These are phyloP conservation scores for Pedionomus torquatus DNA, from an alignment of 2,113 vertebrate genomes.

Conservation along the genomic window DNA sequence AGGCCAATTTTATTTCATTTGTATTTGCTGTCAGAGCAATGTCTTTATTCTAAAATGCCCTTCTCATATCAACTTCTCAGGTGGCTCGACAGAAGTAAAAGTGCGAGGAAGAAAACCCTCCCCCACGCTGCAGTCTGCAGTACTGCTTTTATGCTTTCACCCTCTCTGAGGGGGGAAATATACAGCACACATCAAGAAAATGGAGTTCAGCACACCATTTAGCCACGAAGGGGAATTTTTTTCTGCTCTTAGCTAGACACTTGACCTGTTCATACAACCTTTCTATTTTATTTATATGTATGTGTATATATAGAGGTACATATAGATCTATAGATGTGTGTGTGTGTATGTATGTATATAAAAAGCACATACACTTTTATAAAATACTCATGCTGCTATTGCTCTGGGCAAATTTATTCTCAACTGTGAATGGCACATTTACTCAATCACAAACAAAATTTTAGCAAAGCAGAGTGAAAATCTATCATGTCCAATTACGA, in stretches of 20 bases:
- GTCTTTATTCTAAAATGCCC: constrained; percentile 80
- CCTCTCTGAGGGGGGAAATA: constrained; percentile 9
- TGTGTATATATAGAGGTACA: not conserved
- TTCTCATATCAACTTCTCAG: constrained; percentile 78
- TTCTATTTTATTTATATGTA: not conserved
- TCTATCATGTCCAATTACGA: not conserved
- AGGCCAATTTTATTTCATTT: constrained; percentile 83
- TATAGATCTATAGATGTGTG: too few relatives aligned
- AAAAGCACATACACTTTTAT: not conserved
- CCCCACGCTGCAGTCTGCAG: not conserved
- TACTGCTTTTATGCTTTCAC: constrained; percentile 65
- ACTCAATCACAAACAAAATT: constrained; percentile 39
- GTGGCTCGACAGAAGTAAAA: constrained; percentile 72
- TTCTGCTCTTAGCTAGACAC: not conserved
- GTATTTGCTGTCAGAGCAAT: constrained; percentile 79
- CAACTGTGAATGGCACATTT: constrained; percentile 28
- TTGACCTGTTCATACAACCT: not conserved
- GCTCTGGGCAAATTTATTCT: constrained; percentile 48
- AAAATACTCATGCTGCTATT: not conserved
- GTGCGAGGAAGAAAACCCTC: constrained; percentile 51
- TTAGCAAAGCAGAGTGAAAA: constrained; percentile 51
- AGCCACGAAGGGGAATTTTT: constrained; percentile 34
- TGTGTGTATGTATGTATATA: too few relatives aligned
- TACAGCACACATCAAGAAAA: not conserved
- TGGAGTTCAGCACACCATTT: constrained; percentile 16